Conservation (phyloP, 1,140 invertebrate genomes). For the Phymorhynchus buccinoides region DNA sequence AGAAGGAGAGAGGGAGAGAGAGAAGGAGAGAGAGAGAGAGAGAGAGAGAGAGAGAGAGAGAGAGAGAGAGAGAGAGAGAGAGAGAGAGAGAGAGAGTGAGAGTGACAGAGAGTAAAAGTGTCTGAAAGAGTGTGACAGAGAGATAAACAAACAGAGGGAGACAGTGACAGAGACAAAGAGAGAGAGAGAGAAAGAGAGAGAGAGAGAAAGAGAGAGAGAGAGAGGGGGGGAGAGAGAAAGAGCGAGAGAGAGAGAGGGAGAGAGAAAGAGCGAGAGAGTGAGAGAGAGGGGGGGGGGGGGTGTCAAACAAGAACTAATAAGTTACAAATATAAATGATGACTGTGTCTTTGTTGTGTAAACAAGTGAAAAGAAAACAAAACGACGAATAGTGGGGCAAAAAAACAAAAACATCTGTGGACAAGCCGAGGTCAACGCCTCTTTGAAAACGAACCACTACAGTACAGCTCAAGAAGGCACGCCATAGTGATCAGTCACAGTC, state of each 20-base stretch:
- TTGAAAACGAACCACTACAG: too few species aligned
- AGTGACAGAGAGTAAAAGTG: neutral
- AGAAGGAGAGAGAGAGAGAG: neutral
- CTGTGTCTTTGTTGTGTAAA: too few species aligned
- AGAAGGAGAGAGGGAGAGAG: neutral
- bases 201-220: neutral
- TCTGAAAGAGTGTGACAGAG: neutral
- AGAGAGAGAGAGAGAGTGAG: constrained; percentile 14
- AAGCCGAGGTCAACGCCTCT: too few species aligned
- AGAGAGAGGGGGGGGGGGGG: too few species aligned
- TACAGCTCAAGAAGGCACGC: too few species aligned
- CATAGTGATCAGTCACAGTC: too few species aligned
- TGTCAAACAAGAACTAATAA: too few species aligned
- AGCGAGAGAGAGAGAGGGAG: neutral
- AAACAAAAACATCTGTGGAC: too few species aligned
- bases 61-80: constrained; percentile 18
- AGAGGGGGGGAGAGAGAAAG: neutral
- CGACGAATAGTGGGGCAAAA: too few species aligned
- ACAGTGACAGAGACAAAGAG: neutral
- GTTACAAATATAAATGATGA: too few species aligned
- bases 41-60: constrained; percentile 14
- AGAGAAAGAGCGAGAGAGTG: too few species aligned
- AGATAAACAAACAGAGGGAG: neutral
- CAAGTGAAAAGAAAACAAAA: too few species aligned
- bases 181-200: neutral